These are phyloP conservation scores for Zosterops lateralis DNA, from an alignment of 2,113 vertebrate species.

Conservation along the genomic window DNA sequence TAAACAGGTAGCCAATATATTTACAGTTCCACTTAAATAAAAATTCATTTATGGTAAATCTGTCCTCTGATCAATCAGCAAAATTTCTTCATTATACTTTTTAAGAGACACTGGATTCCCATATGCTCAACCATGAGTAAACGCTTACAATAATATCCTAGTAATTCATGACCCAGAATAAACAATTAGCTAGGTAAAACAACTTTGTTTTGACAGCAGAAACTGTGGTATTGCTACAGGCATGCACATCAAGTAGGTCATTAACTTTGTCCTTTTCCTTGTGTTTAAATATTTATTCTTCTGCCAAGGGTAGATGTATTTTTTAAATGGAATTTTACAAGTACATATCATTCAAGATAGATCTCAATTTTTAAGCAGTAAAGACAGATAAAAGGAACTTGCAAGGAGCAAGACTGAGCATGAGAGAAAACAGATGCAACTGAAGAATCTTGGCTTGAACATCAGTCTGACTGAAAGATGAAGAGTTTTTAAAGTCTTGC, in stretches of 20 bases:
- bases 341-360: conserved; percentile 18
- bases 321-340: conserved; percentile 16
- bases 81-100: background rate
- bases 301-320: background rate
- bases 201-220: conserved; percentile 13
- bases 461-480: background rate
- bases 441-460: conserved; percentile 23
- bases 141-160: background rate
- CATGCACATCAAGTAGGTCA: background rate
- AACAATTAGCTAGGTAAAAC: background rate
- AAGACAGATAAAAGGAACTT: conserved; percentile 72
- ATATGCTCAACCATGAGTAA: background rate
- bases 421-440: conserved; percentile 76
- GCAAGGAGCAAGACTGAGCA: conserved; percentile 60
- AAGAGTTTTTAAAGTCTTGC: conserved; percentile 19
- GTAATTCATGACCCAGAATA: background rate
- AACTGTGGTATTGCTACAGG: background rate
- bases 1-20: background rate
- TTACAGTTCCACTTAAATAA: background rate
- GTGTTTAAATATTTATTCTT: background rate
- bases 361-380: conserved; percentile 73
- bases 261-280: background rate
- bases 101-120: background rate
- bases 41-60: background rate
- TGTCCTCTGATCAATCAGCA: background rate